Conservation (phyloP, 2,113 vertebrate species). For the Alces alces region DNA sequence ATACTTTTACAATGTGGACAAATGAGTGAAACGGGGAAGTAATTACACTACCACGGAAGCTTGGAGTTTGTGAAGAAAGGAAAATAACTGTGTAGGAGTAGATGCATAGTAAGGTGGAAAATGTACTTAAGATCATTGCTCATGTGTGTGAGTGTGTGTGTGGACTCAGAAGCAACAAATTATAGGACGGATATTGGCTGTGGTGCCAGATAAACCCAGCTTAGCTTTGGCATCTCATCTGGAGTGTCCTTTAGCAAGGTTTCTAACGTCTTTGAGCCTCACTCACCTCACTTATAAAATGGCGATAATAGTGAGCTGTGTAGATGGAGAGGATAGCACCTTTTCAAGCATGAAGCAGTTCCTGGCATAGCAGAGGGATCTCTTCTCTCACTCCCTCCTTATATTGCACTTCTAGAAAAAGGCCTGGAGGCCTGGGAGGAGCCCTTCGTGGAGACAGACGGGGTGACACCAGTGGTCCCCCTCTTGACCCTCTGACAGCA, state of each 20-base stretch:
- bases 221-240: not conserved
- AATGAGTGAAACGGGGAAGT: not conserved
- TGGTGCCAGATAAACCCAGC: not conserved
- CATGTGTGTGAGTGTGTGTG: not conserved
- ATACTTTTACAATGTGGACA: not conserved
- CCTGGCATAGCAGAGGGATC: not conserved
- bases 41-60: not conserved
- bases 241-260: not conserved
- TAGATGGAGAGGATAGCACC: not conserved
- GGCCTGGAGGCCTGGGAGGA: not conserved
- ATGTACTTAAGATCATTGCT: not conserved
- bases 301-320: not conserved
- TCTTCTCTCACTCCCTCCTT: not conserved
- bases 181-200: not conserved
- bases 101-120: not conserved
- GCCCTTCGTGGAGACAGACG: not conserved
- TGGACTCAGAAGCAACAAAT: not conserved
- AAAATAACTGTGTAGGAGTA: not conserved
- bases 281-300: not conserved
- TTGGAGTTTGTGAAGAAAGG: not conserved
- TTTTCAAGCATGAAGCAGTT: not conserved
- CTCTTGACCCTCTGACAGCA: not conserved
- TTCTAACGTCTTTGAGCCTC: not conserved
- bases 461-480: not conserved
- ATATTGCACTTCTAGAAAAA: not conserved